Evolutionary conservation across 2,888 invertebrate genomes (phyloP).

Genomic region (Drosophila neutralis): DNA sequence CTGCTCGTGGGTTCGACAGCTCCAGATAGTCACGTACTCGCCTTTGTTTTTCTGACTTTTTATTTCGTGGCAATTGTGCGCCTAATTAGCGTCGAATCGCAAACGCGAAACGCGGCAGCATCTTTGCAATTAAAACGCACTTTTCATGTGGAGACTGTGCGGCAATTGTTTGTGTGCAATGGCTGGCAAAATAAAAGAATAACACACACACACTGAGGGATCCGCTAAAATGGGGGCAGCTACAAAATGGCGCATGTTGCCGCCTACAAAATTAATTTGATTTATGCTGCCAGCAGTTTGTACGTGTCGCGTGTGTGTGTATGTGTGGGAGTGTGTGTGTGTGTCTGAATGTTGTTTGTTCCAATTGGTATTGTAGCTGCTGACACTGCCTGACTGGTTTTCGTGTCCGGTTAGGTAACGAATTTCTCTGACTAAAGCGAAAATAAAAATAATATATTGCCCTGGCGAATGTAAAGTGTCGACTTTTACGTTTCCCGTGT

Average conservation of each 20-base stretch:
- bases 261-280: conserved; percentile 82
- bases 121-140: conserved; percentile 82
- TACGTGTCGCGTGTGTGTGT: conserved; percentile 18
- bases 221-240: conserved; percentile 15
- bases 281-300: conserved; percentile 71
- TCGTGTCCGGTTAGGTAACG: conserved; percentile 63
- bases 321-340: conserved; percentile 22
- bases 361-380: conserved; percentile 46
- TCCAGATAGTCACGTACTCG: conserved; percentile 77
- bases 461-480: conserved; percentile 75
- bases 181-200: conserved; percentile 35
- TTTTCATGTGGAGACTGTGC: conserved; percentile 48
- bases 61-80: conserved; percentile 79
- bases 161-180: neutral
- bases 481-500: conserved; percentile 69
- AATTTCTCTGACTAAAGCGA: conserved; percentile 73
- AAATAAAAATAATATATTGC: conserved; percentile 75
- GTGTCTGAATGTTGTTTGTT: conserved; percentile 24
- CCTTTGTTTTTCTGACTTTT: conserved; percentile 71
- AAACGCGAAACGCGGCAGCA: conserved; percentile 55
- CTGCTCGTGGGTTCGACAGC: conserved; percentile 63
- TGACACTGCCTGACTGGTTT: conserved; percentile 34
- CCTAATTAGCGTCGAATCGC: conserved; percentile 78
- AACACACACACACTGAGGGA: neutral
- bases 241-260: conserved; percentile 76